phyloP scores from a whole-genome alignment of 2,888 invertebrate genomes.

The Ganaspis brasiliensis region DNA sequence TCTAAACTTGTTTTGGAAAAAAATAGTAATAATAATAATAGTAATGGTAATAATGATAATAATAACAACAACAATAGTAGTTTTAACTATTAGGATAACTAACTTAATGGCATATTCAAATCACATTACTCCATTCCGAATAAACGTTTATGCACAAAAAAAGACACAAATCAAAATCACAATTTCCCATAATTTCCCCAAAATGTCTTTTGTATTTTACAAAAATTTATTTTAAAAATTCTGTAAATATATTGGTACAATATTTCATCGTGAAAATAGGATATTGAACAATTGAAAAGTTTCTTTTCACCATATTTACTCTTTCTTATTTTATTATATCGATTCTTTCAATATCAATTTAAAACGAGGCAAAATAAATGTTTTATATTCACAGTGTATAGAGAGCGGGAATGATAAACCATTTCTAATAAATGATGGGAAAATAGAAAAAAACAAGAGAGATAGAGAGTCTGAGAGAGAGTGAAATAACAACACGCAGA shows the following conservation, averaged over 20 bases:
- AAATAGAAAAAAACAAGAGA: background rate
- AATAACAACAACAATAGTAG: no score
- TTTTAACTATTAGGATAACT: no score
- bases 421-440: background rate
- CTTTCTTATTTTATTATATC: background rate
- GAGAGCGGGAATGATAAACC: background rate
- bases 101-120: no score
- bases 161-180: no score
- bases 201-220: no score
- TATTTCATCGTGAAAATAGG: no score
- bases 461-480: background rate
- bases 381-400: background rate
- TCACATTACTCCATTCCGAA: no score
- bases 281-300: background rate
- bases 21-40: background rate
- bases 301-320: background rate
- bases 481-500: slow-evolving; percentile 4
- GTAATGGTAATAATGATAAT: background rate
- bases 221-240: no score
- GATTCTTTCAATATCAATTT: background rate
- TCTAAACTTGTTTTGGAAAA: no score
- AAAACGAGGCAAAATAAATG: background rate
- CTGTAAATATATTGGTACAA: no score
- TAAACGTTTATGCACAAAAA: no score
- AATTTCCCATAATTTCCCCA: no score